phyloP scores from a whole-genome alignment of 2,888 invertebrate genomes.

The Ormyrus pomaceus region DNA sequence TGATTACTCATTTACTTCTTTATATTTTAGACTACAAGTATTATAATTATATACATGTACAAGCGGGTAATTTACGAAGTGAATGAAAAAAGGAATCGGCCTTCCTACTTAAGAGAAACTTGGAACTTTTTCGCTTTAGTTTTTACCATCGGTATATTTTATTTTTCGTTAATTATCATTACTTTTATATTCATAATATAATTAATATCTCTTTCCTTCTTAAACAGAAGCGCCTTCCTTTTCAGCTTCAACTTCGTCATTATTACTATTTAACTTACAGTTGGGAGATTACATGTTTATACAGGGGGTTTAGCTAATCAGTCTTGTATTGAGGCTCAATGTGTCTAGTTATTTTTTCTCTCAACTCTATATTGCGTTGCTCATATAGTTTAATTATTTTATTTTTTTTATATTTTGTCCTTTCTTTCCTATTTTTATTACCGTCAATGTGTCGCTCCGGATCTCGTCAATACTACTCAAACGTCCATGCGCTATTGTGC shows the following conservation, averaged over 20 bases:
- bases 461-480: conserved; percentile 44
- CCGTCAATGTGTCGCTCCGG: conserved; percentile 44
- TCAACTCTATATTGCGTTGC: conserved; percentile 70
- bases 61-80: conserved; percentile 63
- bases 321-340: conserved; percentile 75
- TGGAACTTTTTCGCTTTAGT: conserved; percentile 69
- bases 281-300: conserved; percentile 71
- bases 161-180: conserved; percentile 6
- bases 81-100: conserved; percentile 58
- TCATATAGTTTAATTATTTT: conserved; percentile 59
- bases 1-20: conserved; percentile 51
- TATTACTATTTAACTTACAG: conserved; percentile 49
- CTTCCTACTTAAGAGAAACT: conserved; percentile 54
- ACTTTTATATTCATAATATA: conserved; percentile 34
- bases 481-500: conserved; percentile 36
- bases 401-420: conserved; percentile 43
- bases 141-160: not conserved
- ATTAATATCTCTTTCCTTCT: conserved; percentile 16
- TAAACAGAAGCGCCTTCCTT: conserved; percentile 48
- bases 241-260: conserved; percentile 69
- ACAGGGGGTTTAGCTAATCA: conserved; percentile 75
- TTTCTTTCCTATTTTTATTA: conserved; percentile 40
- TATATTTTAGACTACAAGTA: conserved; percentile 29
- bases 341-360: conserved; percentile 66
- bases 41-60: conserved; percentile 59